Base-by-base conservation (phyloP, 2,888 invertebrate genomes). In the Mycogona germanica region DNA sequence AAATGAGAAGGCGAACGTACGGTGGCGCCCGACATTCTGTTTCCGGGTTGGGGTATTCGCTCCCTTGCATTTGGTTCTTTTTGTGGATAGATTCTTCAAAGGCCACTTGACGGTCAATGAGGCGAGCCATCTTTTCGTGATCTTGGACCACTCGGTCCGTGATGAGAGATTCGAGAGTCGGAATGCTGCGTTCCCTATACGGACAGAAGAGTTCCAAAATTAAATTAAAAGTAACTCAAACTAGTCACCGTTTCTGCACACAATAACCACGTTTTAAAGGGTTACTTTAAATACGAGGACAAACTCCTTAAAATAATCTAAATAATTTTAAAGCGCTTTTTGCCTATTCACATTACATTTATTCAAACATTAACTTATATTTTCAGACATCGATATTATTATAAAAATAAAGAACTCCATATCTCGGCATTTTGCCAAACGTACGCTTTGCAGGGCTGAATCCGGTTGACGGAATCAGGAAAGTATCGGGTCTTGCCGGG, bases 181-280 rank as follows among this genome's bases (percentile, higher is more conserved):
- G 93, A 68, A 95, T 92, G 6, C 92, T 91, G 54, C 84, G 80
- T 66, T 95, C 93, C 9, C 88, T 88, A 68, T 7, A 60, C 42
- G 28, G 48, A 50, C 12, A 41, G n/a, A n/a, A n/a, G n/a, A n/a
- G n/a, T n/a, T n/a, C n/a, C n/a, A n/a, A n/a, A n/a, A n/a, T n/a
- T n/a, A n/a, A n/a, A n/a, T n/a, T n/a, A n/a, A 46, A 26, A 29
- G 25, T 23, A 55, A 26, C 17, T 45, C 52, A 49, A 28, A 12
- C 35, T 32, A n/a, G 23, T 17, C 44, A 19, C 4, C 44, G 44
- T 14, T n/a, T n/a, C n/a, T n/a, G n/a, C n/a, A n/a, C n/a, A n/a
- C n/a, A n/a, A n/a, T n/a, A n/a, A n/a, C n/a, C n/a, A n/a, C n/a
- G n/a, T n/a, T n/a, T n/a, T n/a, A n/a, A n/a, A n/a, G n/a, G n/a